Conservation (phyloP, 2,888 invertebrate genomes). For the Glyphotaelius pellucidus region DNA sequence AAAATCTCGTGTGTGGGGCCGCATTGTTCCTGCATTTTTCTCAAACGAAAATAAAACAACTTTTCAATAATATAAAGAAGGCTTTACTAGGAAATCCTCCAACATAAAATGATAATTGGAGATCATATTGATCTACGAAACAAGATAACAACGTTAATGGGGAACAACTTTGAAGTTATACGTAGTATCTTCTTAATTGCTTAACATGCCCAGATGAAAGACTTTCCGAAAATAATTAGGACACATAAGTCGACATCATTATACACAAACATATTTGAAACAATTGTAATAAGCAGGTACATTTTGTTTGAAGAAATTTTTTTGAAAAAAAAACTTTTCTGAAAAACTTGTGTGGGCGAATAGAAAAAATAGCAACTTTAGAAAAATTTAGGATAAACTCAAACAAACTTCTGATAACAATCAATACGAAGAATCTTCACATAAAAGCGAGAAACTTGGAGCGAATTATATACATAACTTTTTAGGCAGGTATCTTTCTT, state of each 20-base stretch:
- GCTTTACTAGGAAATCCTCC: no score
- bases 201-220: neutral
- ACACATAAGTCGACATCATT: neutral
- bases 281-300: neutral
- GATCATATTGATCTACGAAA: neutral
- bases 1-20: neutral
- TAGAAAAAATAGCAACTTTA: neutral
- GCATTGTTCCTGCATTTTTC: conserved; percentile 18
- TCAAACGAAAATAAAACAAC: conserved; percentile 41
- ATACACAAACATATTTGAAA: neutral
- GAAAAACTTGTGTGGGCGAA: neutral
- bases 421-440: neutral
- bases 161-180: neutral
- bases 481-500: neutral
- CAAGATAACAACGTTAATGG: conserved; percentile 26
- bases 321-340: neutral
- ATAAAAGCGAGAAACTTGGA: neutral
- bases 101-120: conserved; percentile 20
- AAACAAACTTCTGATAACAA: neutral
- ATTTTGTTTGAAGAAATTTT: neutral
- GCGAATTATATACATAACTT: neutral
- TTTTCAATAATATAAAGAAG: conserved; percentile 45
- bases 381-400: neutral
- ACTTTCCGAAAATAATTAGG: neutral
- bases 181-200: neutral